phyloP scores from a whole-genome alignment of 2,888 invertebrate species.

The Chrysopilus asiliformis region DNA sequence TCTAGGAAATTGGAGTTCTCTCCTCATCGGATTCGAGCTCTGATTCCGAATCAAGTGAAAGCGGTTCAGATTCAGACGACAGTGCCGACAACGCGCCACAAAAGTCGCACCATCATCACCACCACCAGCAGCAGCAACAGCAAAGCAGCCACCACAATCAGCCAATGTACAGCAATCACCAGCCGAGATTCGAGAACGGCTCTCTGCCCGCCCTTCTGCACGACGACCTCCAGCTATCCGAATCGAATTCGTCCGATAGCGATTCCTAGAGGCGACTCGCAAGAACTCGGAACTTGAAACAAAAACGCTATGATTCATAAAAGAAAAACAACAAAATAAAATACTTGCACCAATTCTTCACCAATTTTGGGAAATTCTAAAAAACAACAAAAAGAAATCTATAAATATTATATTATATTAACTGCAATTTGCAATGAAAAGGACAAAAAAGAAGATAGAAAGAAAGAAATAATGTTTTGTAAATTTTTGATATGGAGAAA shows the following conservation, averaged over 20 bases:
- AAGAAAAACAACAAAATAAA: too few species aligned
- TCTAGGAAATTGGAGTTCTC: constrained; percentile 32
- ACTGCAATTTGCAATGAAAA: too few species aligned
- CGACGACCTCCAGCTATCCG: constrained; percentile 75
- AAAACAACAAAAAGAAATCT: too few species aligned
- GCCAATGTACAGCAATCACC: constrained; percentile 16
- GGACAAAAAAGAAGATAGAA: too few species aligned
- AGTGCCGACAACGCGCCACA: constrained; percentile 11
- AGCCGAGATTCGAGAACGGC: constrained; percentile 23
- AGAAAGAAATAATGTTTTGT: too few species aligned
- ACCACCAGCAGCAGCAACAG: constrained; percentile 19
- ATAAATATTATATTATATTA: too few species aligned
- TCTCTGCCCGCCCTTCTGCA: constrained; percentile 53
- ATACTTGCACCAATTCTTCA: too few species aligned
- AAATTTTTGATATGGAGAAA: too few species aligned
- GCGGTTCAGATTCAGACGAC: constrained; percentile 32
- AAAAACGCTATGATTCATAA: too few species aligned
- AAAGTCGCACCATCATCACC: constrained; percentile 11
- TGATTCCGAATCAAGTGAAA: constrained; percentile 33
- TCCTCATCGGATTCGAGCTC: constrained; percentile 34
- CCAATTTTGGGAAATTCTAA: too few species aligned
- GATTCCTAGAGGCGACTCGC: too few species aligned
- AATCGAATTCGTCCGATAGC: constrained; percentile 70
- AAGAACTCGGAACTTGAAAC: too few species aligned
- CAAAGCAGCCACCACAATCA: constrained; percentile 1